A percentile compares a stretch with the other conserved stretches of the same genome.
phyloP scores from a whole-genome alignment of 2,888 invertebrate species.

The Campopleginae sp. region DNA sequence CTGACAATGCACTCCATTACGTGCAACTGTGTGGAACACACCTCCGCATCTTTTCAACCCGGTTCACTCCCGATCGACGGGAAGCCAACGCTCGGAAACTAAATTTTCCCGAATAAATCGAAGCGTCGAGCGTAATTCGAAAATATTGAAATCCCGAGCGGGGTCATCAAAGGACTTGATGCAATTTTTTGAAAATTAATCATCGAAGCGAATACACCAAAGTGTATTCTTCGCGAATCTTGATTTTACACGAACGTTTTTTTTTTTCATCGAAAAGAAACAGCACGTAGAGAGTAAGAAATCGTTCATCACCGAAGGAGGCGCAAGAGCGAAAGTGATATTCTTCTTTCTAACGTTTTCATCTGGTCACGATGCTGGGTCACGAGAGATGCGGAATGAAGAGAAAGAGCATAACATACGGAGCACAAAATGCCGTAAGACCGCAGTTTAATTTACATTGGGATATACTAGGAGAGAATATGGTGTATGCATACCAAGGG shows the following conservation, averaged over 20 bases:
- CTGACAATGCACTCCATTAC: conserved; percentile 66
- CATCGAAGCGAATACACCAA: background rate
- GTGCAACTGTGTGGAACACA: conserved; percentile 44
- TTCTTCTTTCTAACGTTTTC: conserved; percentile 74
- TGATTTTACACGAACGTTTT: conserved; percentile 38
- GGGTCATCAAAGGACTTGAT: background rate
- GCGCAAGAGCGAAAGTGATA: conserved; percentile 42
- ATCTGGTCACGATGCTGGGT: conserved; percentile 63
- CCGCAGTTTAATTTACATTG: conserved; percentile 72
- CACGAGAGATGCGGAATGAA: conserved; percentile 47
- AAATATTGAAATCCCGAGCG: background rate
- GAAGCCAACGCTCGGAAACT: conserved; percentile 42
- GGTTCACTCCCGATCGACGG: conserved; percentile 40
- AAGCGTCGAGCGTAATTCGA: conserved; percentile 13
- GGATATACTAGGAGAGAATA: conserved; percentile 11
- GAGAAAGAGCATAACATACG: conserved; percentile 44
- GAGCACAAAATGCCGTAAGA: conserved; percentile 59
- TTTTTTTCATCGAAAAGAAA: conserved; percentile 59
- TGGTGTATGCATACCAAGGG: conserved; percentile 50
- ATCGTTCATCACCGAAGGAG: conserved; percentile 19
- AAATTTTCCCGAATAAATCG: conserved; percentile 44
- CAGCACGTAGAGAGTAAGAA: conserved; percentile 24
- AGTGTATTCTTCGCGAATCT: conserved; percentile 14
- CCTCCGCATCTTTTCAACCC: conserved; percentile 16
- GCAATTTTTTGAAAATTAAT: background rate